Evolutionary conservation across 2,113 vertebrate genomes (phyloP), one percentile per base, ranked within the genome.

Genomic region (Monarcha castaneiventris): DNA sequence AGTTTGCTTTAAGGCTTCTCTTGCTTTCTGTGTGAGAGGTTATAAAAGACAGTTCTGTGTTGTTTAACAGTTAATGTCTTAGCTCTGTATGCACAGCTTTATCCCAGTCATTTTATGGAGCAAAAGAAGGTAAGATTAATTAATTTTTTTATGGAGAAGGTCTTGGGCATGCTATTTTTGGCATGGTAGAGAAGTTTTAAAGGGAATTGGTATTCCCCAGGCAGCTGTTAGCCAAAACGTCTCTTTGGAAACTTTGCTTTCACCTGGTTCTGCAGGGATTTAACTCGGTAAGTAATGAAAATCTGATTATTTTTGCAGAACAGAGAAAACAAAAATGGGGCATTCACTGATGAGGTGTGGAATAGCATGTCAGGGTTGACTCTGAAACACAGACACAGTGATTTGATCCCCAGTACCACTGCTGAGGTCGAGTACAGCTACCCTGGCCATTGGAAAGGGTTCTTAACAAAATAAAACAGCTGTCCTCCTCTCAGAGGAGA

Each of bases 241-340:
- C 64, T 82, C 83, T 88, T 78, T 92, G 94, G 89, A 96, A 96
- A 92, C 69, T 95, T 89, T 35, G 58, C 85, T 90, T 93, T 91
- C 83, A 75, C 91, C 76, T 93, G 29, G 48, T n/a, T 93, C 92
- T 84, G 23, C 18, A 20, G 79, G 88, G 88, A 93, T 95, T 90
- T 92, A 84, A 89, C 85, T 94, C 5, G 1, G 76, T 88, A 88
- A 68, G 92, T 83, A 84, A 86, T 76, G 94, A 96, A 93, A 89
- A 83, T 62, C 54, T 96, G 96, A 96, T 95, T 54, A 48, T 90
- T 96, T 96, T 90, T 97, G 54, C 96, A 97, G 96, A 92, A 68
- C 26, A 49, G 87, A 77, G 48, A 39, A 56, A 86, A 77, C 56
- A 84, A 84, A 86, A 96, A 41, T 6, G 46, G 88, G 88, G 86